Evolutionary conservation across 2,888 invertebrate genomes (phyloP).

Genomic region (Bombylius major): DNA sequence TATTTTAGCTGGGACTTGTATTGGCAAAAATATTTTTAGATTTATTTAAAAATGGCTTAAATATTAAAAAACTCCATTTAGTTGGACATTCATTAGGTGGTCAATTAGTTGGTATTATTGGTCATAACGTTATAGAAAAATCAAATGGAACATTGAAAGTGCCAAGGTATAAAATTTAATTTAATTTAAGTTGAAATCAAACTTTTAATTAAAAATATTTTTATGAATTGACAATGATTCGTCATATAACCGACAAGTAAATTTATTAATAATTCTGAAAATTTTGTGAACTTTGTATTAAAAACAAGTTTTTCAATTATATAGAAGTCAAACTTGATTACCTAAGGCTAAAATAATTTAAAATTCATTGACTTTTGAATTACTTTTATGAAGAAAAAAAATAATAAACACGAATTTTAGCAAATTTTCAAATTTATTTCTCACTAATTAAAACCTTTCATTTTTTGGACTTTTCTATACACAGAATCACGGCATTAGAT

Average conservation of each 20-base stretch:
- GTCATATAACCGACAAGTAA: background rate
- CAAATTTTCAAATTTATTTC: too few species aligned
- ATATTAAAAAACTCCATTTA: conserved; percentile 27
- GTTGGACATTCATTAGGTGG: conserved; percentile 35
- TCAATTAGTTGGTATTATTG: conserved; percentile 31
- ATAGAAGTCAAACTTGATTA: too few species aligned
- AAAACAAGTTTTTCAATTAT: too few species aligned
- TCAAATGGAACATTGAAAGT: conserved; percentile 19
- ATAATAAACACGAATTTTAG: too few species aligned
- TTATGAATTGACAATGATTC: too few species aligned
- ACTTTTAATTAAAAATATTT: background rate
- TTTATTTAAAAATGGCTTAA: conserved; percentile 28
- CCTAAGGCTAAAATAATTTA: too few species aligned
- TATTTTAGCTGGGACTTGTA: conserved; percentile 22
- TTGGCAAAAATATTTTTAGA: conserved; percentile 26
- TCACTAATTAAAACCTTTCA: too few species aligned
- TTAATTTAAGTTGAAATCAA: background rate
- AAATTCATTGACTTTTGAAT: too few species aligned
- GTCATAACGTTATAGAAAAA: conserved; percentile 23
- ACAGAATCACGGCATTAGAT: conserved; percentile 46
- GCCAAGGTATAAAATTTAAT: conserved; percentile 13
- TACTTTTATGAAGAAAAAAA: too few species aligned
- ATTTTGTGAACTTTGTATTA: too few species aligned
- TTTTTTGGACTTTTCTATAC: too few species aligned
- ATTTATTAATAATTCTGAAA: background rate